Conservation (phyloP, 2,113 vertebrate species). For the Ailurus styani region DNA sequence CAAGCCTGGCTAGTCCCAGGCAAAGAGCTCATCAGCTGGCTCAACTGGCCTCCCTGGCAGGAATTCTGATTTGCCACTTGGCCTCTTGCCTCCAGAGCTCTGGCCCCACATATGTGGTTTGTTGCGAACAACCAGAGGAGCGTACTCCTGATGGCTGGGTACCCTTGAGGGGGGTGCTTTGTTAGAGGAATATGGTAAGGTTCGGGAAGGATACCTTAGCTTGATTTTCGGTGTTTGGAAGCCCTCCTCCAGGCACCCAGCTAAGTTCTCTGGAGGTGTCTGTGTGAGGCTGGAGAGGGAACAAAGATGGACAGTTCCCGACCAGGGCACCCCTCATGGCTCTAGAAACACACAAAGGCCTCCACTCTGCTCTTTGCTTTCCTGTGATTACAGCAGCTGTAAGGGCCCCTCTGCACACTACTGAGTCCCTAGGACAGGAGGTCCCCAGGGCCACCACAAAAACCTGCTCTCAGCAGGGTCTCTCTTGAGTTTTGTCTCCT, state of each 20-base stretch:
- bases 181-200: background rate
- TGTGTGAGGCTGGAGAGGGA: background rate
- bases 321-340: background rate
- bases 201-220: background rate
- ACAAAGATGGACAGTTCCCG: background rate
- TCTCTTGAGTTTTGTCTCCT: background rate
- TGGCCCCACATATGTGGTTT: background rate
- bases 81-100: background rate
- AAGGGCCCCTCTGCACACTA: background rate
- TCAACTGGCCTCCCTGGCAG: background rate
- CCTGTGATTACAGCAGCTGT: background rate
- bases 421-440: background rate
- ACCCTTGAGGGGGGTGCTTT: background rate
- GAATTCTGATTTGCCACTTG: background rate
- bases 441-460: background rate
- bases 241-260: background rate
- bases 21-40: background rate
- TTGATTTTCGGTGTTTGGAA: constrained; percentile 3
- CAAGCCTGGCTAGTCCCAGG: background rate
- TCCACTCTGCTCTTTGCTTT: background rate
- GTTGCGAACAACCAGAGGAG: background rate
- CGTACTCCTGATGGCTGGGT: background rate
- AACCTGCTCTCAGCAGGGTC: background rate
- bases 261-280: background rate
- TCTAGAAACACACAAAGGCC: background rate